Percentiles rank a stretch among this genome's conserved stretches.
These are phyloP conservation scores for Gadopsis marmoratus DNA, from an alignment of 2,797 vertebrate species.

Conservation along the genomic window DNA sequence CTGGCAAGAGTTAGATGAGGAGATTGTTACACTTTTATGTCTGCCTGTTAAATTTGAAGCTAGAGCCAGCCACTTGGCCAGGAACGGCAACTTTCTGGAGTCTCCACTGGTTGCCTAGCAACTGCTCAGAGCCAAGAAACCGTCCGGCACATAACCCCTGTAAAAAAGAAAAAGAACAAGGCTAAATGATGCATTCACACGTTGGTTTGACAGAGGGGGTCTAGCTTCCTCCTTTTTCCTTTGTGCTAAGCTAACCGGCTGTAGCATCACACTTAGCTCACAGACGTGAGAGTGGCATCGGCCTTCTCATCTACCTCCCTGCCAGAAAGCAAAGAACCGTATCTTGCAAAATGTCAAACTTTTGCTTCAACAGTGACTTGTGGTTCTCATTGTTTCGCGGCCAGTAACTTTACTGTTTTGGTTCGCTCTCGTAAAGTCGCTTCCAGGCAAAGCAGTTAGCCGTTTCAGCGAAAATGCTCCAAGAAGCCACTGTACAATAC, in stretches of 20 bases:
- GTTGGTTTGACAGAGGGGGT: not conserved
- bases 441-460: not conserved
- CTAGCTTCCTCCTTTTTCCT: not conserved
- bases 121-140: not conserved
- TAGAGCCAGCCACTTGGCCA: not conserved
- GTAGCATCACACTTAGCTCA: not conserved
- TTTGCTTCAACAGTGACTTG: not conserved
- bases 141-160: not conserved
- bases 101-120: not conserved
- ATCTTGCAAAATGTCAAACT: not conserved
- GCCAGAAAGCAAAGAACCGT: not conserved
- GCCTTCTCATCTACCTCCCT: not conserved
- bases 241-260: not conserved
- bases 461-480: not conserved
- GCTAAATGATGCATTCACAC: not conserved
- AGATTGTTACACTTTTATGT: not conserved
- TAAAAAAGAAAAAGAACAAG: not conserved
- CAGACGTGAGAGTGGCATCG: not conserved
- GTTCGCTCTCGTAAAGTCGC: not conserved
- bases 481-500: not conserved
- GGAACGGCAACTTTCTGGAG: not conserved
- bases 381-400: not conserved
- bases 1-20: not conserved
- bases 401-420: not conserved
- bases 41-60: not conserved